Percentiles rank a stretch among this genome's conserved stretches.
phyloP scores from a whole-genome alignment of 2,888 invertebrate genomes.

The Capitulum mitella region DNA sequence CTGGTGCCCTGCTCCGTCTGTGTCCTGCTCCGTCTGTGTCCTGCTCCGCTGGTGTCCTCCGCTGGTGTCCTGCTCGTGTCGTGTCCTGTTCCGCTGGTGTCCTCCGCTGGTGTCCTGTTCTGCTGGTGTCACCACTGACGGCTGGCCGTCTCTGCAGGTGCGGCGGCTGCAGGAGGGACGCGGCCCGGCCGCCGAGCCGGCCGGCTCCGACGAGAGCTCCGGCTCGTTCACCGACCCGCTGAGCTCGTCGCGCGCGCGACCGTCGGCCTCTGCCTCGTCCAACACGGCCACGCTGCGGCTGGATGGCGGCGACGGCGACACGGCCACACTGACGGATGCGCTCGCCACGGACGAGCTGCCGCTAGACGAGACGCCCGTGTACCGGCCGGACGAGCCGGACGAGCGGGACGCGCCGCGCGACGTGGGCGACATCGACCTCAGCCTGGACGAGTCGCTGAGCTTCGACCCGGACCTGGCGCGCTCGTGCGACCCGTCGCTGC shows the following conservation, averaged over 20 bases:
- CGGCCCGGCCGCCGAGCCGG: not conserved
- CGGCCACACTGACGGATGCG: conserved; percentile 17
- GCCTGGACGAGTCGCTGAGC: not conserved
- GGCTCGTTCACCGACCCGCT: conserved; percentile 15
- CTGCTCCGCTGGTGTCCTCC: no score
- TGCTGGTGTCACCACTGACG: no score
- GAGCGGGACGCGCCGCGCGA: not conserved
- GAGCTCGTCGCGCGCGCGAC: not conserved
- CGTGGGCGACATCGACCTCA: not conserved
- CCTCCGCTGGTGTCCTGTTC: no score
- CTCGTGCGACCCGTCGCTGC: not conserved
- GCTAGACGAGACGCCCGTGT: not conserved
- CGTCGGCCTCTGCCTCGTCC: not conserved
- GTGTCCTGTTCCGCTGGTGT: no score
- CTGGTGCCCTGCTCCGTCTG: no score
- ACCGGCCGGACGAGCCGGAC: not conserved
- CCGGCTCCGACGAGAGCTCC: conserved; percentile 8
- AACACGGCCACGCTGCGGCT: not conserved
- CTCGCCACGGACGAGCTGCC: not conserved
- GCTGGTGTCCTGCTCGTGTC: no score
- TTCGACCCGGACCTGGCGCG: not conserved
- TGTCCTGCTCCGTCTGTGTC: no score
- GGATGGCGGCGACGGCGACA: conserved; percentile 5
- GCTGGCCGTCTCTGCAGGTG: not conserved
- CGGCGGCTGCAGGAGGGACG: not conserved